A percentile compares a stretch with the other conserved stretches of the same genome.
phyloP scores from a whole-genome alignment of 2,113 vertebrate genomes.

The Thunnus thynnus region DNA sequence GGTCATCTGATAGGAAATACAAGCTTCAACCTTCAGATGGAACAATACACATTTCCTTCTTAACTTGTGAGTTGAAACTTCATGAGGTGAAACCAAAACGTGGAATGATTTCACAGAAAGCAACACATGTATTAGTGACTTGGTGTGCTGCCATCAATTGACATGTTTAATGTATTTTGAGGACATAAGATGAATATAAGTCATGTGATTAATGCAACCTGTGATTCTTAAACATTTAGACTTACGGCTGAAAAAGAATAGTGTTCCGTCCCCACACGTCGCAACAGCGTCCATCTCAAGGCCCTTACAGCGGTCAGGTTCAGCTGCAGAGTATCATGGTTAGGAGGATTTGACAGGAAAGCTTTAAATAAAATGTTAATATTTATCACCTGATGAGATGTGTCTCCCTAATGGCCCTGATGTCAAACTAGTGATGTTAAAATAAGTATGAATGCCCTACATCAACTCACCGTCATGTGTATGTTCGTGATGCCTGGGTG shows the following conservation, averaged over 20 bases:
- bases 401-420: not conserved
- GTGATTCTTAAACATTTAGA: not conserved
- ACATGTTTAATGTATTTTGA: too few species aligned
- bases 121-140: not conserved
- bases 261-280: slow-evolving; percentile 64
- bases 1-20: slow-evolving; percentile 44
- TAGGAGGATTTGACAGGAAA: not conserved
- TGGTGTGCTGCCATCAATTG: not conserved
- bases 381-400: not conserved
- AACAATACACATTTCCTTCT: not conserved
- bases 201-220: not conserved
- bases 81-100: not conserved
- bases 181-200: too few species aligned
- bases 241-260: slow-evolving; percentile 73
- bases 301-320: slow-evolving; percentile 60
- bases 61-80: not conserved
- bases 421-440: not conserved
- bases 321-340: not conserved
- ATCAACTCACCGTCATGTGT: not conserved
- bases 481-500: not conserved
- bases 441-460: not conserved
- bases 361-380: not conserved
- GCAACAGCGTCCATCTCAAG: slow-evolving; percentile 74
- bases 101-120: not conserved
- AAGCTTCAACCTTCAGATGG: not conserved